phyloP scores from a whole-genome alignment of 1,140 invertebrate species.

The Cydia amplana region DNA sequence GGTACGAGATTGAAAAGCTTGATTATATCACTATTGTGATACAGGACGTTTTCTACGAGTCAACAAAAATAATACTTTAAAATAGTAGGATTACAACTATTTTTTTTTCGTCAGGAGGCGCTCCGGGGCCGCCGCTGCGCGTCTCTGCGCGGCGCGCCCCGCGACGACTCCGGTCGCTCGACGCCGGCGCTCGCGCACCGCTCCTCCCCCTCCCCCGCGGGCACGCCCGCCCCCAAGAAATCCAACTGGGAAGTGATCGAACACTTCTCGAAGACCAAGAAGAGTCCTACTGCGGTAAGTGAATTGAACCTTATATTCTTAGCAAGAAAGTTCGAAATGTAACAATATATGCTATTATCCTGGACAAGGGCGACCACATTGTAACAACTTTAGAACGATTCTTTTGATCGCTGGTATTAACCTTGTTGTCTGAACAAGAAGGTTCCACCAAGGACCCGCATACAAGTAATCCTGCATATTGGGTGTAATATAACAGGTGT shows the following conservation, averaged over 20 bases:
- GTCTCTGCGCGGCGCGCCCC: slow-evolving; percentile 53
- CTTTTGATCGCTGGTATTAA: too few relatives aligned
- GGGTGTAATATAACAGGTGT: too few relatives aligned
- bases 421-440: too few relatives aligned
- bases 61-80: too few relatives aligned
- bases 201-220: slow-evolving; percentile 78
- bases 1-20: too few relatives aligned
- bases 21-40: too few relatives aligned
- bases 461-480: too few relatives aligned
- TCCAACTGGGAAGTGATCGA: slow-evolving; percentile 94
- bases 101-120: slow-evolving; percentile 52
- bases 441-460: too few relatives aligned
- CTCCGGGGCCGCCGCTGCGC: slow-evolving; percentile 67
- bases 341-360: not conserved
- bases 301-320: not conserved
- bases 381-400: too few relatives aligned
- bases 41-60: too few relatives aligned
- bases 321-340: not conserved
- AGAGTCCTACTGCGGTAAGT: slow-evolving; percentile 68
- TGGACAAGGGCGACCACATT: too few relatives aligned
- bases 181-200: slow-evolving; percentile 57
- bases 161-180: slow-evolving; percentile 66
- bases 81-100: too few relatives aligned
- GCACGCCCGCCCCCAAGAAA: slow-evolving; percentile 81
- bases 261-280: slow-evolving; percentile 82